A percentile compares a stretch with the other conserved stretches of the same genome.
Conservation (phyloP, 2,888 invertebrate genomes). For the Scelioninae gen. 2 region DNA sequence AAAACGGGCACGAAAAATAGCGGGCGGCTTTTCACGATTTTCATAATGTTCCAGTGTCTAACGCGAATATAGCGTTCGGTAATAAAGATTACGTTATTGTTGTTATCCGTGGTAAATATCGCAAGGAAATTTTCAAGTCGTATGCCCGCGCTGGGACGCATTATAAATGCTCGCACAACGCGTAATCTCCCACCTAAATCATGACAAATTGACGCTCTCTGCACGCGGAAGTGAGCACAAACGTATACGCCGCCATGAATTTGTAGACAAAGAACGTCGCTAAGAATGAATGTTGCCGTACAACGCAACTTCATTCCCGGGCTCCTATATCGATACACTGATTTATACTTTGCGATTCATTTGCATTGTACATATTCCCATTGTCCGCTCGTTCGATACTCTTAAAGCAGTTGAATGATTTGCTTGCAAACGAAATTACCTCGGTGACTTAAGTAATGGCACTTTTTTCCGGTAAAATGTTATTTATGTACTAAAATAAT, state of each 20-base stretch:
- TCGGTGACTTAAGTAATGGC: too few species aligned
- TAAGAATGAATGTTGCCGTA: constrained; percentile 29
- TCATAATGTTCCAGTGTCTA: constrained; percentile 43
- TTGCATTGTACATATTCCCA: neutral
- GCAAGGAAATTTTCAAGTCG: constrained; percentile 51
- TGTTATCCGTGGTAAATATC: constrained; percentile 53
- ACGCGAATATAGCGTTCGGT: constrained; percentile 34
- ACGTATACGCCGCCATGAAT: constrained; percentile 38
- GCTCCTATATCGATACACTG: neutral
- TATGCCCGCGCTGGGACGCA: constrained; percentile 47
- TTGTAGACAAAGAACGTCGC: constrained; percentile 40
- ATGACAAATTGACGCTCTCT: constrained; percentile 60
- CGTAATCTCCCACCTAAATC: constrained; percentile 63
- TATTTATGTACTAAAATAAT: too few species aligned
- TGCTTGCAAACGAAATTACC: too few species aligned
- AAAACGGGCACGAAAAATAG: constrained; percentile 43
- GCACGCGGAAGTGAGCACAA: constrained; percentile 43
- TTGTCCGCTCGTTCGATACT: too few species aligned
- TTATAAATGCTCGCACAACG: constrained; percentile 61
- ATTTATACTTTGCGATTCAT: neutral
- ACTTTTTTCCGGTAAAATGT: too few species aligned
- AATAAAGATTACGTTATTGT: constrained; percentile 51
- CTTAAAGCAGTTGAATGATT: too few species aligned
- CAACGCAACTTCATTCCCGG: constrained; percentile 15
- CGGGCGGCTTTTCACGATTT: constrained; percentile 41